Conservation (phyloP, 2,888 invertebrate genomes). For the Epicampocera succincta region DNA sequence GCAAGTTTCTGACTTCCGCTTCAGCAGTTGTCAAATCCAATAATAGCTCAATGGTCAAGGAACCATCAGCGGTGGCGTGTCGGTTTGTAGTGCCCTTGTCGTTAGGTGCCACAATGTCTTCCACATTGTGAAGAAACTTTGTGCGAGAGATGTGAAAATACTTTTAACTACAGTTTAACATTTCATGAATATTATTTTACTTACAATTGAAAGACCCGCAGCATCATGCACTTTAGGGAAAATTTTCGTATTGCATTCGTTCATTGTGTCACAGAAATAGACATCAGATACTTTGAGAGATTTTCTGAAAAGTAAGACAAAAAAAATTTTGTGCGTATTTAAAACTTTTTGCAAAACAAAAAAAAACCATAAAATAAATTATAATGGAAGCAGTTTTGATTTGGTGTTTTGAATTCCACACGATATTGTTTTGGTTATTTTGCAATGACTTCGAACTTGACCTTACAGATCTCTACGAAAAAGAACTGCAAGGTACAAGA, state of each 20-base stretch:
- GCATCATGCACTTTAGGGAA: conserved; percentile 65
- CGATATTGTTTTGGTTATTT: too few relatives aligned
- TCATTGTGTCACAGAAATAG: conserved; percentile 72
- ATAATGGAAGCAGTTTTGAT: too few relatives aligned
- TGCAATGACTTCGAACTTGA: too few relatives aligned
- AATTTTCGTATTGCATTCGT: conserved; percentile 72
- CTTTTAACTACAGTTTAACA: neutral
- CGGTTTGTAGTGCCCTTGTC: conserved; percentile 71
- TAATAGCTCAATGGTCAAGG: conserved; percentile 72
- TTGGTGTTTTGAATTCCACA: too few relatives aligned
- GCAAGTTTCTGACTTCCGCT: conserved; percentile 75
- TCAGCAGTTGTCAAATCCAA: conserved; percentile 74
- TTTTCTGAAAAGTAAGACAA: conserved; percentile 64
- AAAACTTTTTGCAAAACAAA: too few relatives aligned
- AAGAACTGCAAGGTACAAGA: too few relatives aligned
- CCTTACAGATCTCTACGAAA: too few relatives aligned
- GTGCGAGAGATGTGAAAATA: neutral
- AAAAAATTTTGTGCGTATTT: too few relatives aligned
- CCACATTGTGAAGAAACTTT: conserved; percentile 77
- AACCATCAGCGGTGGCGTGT: conserved; percentile 66
- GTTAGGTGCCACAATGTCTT: conserved; percentile 75
- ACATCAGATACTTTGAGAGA: conserved; percentile 56
- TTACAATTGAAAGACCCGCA: conserved; percentile 56
- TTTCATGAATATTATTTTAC: neutral
- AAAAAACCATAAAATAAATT: too few relatives aligned